phyloP scores from a whole-genome alignment of 1,140 invertebrate species.

The Drosophila pectinifera region DNA sequence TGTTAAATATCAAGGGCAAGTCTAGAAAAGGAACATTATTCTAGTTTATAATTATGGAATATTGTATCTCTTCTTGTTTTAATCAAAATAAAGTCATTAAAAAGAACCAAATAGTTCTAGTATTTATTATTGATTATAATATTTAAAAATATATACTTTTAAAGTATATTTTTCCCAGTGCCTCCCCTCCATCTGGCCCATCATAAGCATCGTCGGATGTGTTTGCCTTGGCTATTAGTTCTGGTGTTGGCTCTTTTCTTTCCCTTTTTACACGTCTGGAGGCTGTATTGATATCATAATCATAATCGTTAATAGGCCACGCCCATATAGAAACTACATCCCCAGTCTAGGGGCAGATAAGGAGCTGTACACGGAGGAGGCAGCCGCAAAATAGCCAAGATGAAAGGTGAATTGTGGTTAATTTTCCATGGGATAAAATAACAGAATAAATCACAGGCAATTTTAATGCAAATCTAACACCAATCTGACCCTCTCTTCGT shows the following conservation, averaged over 20 bases:
- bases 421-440: conserved; percentile 19
- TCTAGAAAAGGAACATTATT: no score
- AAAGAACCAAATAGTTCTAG: no score
- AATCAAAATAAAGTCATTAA: no score
- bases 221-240: conserved; percentile 61
- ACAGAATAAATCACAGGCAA: conserved; percentile 53
- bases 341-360: conserved; percentile 27
- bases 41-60: not conserved
- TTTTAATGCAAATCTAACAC: conserved; percentile 60
- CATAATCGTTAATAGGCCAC: conserved; percentile 79
- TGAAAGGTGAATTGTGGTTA: conserved; percentile 38
- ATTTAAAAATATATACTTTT: not conserved
- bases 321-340: conserved; percentile 63
- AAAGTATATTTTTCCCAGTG: not conserved
- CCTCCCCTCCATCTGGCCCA: not conserved
- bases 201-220: conserved; percentile 8
- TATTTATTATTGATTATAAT: no score
- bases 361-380: not conserved
- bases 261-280: conserved; percentile 23
- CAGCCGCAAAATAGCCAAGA: conserved; percentile 13
- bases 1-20: not conserved
- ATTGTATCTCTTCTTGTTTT: no score
- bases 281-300: conserved; percentile 70
- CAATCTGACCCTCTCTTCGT: conserved; percentile 60
- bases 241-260: conserved; percentile 20